Percentiles rank a stretch among this genome's conserved stretches.
phyloP scores from a whole-genome alignment of 2,888 invertebrate genomes.

The Adineta ricciae region DNA sequence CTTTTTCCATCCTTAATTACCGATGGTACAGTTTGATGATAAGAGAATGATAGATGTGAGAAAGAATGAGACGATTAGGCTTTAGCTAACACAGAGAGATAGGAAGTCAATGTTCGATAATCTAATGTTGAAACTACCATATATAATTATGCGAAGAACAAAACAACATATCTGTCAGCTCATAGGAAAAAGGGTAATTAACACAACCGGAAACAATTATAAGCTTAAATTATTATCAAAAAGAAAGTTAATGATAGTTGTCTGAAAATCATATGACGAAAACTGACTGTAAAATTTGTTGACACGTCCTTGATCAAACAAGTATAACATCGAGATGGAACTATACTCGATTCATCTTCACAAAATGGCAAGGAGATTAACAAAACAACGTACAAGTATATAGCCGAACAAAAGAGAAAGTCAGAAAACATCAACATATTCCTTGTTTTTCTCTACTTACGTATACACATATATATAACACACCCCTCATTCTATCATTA shows the following conservation, averaged over 20 bases:
- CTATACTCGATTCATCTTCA: not conserved
- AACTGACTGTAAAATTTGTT: not conserved
- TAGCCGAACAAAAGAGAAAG: not conserved
- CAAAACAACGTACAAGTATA: not conserved
- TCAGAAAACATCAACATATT: not conserved
- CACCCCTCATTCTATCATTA: no score
- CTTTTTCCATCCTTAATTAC: not conserved
- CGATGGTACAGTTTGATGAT: not conserved
- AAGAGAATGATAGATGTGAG: not conserved
- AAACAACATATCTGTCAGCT: not conserved
- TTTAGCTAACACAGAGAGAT: not conserved
- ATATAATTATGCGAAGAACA: no score
- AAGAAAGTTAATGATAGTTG: not conserved
- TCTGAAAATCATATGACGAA: not conserved
- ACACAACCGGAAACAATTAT: not conserved
- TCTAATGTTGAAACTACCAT: no score
- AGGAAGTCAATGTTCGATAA: no score
- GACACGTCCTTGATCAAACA: not conserved
- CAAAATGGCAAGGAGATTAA: not conserved
- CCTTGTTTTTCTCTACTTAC: not conserved
- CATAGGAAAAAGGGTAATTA: not conserved
- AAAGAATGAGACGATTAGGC: not conserved
- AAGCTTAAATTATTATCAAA: not conserved
- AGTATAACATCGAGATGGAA: no score
- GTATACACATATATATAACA: not conserved